Evolutionary conservation across 2,797 vertebrate genomes (phyloP).

Genomic region (Anguilla anguilla): DNA sequence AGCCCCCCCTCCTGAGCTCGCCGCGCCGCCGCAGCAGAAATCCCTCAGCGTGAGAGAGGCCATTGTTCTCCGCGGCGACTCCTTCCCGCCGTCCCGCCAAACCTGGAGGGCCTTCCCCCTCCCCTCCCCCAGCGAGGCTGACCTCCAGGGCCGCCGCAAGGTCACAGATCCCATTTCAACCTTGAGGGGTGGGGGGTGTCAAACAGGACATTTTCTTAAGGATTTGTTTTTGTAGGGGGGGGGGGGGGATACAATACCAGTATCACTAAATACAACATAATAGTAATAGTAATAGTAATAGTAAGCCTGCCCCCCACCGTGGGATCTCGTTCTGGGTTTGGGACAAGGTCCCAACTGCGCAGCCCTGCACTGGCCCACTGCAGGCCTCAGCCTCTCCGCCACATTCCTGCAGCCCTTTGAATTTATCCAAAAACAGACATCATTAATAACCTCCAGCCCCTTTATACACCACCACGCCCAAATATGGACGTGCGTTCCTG

Average conservation of each 20-base stretch:
- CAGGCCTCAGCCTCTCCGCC: background rate
- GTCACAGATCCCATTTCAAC: background rate
- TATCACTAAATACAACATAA: background rate
- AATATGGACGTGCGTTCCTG: background rate
- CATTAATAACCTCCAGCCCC: background rate
- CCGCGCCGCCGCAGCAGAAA: conserved; percentile 25
- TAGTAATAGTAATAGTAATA: no score
- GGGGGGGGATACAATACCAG: no score
- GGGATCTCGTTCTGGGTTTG: background rate
- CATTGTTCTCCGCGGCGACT: conserved; percentile 23
- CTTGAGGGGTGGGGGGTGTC: background rate
- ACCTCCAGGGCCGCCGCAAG: conserved; percentile 20
- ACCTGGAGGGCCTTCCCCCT: background rate
- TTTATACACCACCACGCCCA: background rate
- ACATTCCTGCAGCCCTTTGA: background rate
- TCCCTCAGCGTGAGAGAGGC: background rate
- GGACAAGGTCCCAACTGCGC: background rate
- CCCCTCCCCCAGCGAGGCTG: conserved; percentile 17
- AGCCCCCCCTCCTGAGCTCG: conserved; percentile 37
- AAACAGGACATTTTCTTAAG: background rate
- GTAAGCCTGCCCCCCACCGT: no score
- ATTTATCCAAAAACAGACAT: background rate
- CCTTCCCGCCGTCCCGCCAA: conserved; percentile 5
- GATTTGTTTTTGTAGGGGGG: no score
- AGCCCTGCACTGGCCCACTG: background rate